These are phyloP conservation scores for Chionoecetes opilio DNA, from an alignment of 1,140 invertebrate genomes.

Conservation along the genomic window DNA sequence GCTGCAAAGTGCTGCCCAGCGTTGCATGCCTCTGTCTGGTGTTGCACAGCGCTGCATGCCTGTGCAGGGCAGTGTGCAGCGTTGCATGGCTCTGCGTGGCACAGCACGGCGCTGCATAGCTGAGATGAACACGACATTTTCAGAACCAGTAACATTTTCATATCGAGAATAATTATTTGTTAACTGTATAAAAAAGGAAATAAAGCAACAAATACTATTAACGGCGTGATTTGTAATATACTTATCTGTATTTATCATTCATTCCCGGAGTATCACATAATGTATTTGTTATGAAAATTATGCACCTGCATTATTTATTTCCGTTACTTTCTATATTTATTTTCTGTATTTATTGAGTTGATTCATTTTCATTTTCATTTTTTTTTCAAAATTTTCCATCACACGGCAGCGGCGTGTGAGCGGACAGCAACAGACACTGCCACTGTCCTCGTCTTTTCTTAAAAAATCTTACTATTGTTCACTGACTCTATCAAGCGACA, in stretches of 20 bases:
- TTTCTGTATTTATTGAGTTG: neutral
- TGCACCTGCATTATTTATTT: neutral
- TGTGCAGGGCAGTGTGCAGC: neutral
- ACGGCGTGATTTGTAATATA: slow-evolving; percentile 19
- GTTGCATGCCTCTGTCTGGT: neutral
- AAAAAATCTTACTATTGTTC: neutral
- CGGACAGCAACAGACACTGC: neutral
- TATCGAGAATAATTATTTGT: neutral
- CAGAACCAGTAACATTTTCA: slow-evolving; percentile 16
- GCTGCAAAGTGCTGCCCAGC: no score
- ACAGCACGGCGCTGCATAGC: neutral
- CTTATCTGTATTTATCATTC: neutral
- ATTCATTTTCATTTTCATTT: neutral
- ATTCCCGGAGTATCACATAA: neutral
- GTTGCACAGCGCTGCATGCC: neutral
- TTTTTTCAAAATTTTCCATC: neutral
- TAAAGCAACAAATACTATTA: slow-evolving; percentile 8
- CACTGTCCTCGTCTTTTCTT: neutral
- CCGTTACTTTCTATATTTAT: slow-evolving; percentile 19
- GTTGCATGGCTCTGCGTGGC: neutral
- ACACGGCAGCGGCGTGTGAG: neutral
- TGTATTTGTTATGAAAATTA: slow-evolving; percentile 23
- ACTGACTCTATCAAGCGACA: slow-evolving; percentile 39
- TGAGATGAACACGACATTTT: neutral
- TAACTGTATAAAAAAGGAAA: neutral